phyloP scores from a whole-genome alignment of 2,113 vertebrate genomes.

The Malurus melanocephalus region DNA sequence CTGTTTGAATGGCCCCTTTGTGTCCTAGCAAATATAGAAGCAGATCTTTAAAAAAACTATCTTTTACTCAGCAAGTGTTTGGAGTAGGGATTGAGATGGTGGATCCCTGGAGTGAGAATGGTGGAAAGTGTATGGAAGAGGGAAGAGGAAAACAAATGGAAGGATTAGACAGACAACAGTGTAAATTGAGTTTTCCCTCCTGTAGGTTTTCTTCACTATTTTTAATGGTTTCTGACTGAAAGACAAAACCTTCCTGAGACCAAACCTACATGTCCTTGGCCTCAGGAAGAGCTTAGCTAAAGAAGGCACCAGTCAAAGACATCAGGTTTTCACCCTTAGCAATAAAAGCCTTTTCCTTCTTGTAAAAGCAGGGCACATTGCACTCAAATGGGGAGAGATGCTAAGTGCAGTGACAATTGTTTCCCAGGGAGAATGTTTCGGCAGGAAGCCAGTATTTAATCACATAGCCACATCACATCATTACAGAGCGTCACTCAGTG shows the following conservation, averaged over 20 bases:
- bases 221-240: background rate
- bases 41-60: background rate
- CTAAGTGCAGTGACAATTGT: slow-evolving; percentile 60
- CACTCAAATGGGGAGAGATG: slow-evolving; percentile 38
- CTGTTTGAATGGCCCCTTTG: background rate
- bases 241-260: background rate
- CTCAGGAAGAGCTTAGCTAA: slow-evolving; percentile 18
- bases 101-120: background rate
- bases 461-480: slow-evolving; percentile 66
- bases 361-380: background rate
- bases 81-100: background rate
- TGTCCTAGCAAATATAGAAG: background rate
- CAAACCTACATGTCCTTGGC: background rate
- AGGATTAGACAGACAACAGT: background rate
- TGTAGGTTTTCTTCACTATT: background rate
- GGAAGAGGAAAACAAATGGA: background rate
- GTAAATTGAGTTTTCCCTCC: background rate
- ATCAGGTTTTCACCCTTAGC: background rate
- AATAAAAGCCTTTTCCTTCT: slow-evolving; percentile 17
- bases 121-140: background rate
- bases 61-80: background rate
- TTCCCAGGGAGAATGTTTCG: slow-evolving; percentile 62
- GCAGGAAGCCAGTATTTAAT: slow-evolving; percentile 71
- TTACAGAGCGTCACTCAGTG: slow-evolving; percentile 52
- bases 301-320: slow-evolving; percentile 1